Conservation (phyloP, 2,797 vertebrate genomes). For the Oreonectes daqikongensis region DNA sequence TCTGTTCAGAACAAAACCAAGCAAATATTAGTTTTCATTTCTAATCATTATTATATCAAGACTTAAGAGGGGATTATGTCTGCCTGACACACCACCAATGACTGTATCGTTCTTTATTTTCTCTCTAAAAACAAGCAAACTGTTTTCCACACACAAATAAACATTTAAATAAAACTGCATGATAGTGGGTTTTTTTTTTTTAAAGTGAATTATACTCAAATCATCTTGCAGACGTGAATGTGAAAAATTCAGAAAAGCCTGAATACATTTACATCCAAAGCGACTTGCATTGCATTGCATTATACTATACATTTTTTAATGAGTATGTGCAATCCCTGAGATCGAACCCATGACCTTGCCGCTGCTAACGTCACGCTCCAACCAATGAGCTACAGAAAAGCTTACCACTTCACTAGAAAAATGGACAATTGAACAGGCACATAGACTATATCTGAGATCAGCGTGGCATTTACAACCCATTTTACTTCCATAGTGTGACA, state of each 20-base stretch:
- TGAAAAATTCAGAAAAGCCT: background rate
- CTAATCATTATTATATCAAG: background rate
- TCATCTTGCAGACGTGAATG: background rate
- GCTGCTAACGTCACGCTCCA: no score
- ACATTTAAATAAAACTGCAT: background rate
- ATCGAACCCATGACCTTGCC: no score
- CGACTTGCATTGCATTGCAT: no score
- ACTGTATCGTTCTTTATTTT: background rate
- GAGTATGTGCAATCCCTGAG: no score
- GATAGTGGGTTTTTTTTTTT: background rate
- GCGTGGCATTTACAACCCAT: no score
- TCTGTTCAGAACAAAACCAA: background rate
- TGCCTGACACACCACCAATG: background rate
- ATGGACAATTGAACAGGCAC: background rate
- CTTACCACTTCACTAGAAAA: background rate
- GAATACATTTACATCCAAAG: no score
- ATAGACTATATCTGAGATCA: background rate
- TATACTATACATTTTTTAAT: no score
- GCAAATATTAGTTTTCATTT: slow-evolving; percentile 35
- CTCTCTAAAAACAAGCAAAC: background rate
- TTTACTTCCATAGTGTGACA: background rate
- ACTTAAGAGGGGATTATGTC: background rate
- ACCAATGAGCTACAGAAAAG: no score
- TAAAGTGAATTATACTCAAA: background rate
- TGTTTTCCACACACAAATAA: background rate